Percentiles rank a stretch among this genome's conserved stretches.
phyloP scores from a whole-genome alignment of 2,888 invertebrate genomes.

The Microplitis deprimator region DNA sequence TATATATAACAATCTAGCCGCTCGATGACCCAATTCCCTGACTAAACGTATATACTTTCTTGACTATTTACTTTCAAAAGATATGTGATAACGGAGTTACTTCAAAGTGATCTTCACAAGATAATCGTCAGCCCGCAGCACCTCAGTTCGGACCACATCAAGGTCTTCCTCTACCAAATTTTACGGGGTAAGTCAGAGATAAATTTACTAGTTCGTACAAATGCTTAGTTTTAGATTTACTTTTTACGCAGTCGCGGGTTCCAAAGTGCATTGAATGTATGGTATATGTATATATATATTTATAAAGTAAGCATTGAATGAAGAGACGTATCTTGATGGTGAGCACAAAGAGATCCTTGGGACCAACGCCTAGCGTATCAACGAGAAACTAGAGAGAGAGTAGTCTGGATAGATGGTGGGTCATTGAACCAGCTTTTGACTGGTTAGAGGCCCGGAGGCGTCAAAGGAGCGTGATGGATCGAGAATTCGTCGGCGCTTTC shows the following conservation, averaged over 20 bases:
- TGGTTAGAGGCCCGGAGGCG: slow-evolving; percentile 17
- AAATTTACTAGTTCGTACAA: background rate
- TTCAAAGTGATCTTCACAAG: slow-evolving; percentile 99
- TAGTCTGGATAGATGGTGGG: slow-evolving; percentile 4
- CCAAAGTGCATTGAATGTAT: too few relatives aligned
- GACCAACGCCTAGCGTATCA: slow-evolving; percentile 49
- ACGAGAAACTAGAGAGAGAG: slow-evolving; percentile 37
- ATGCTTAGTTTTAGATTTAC: too few relatives aligned
- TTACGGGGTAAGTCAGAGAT: slow-evolving; percentile 85
- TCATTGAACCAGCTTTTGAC: slow-evolving; percentile 29
- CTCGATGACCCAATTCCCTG: background rate
- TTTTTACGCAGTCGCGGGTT: too few relatives aligned
- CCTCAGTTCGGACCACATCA: slow-evolving; percentile 98
- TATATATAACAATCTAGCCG: background rate
- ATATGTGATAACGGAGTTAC: slow-evolving; percentile 99
- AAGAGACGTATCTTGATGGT: slow-evolving; percentile 2
- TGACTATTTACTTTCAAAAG: slow-evolving; percentile 72
- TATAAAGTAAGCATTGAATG: background rate
- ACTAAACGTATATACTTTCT: slow-evolving; percentile 44
- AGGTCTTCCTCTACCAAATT: slow-evolving; percentile 99
- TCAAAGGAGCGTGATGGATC: slow-evolving; percentile 27
- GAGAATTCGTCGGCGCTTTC: slow-evolving; percentile 31
- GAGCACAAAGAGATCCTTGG: slow-evolving; percentile 14
- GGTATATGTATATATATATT: too few relatives aligned
- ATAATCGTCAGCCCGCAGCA: slow-evolving; percentile 99